phyloP scores from a whole-genome alignment of 2,888 invertebrate species.

The Synergus laeviventris region DNA sequence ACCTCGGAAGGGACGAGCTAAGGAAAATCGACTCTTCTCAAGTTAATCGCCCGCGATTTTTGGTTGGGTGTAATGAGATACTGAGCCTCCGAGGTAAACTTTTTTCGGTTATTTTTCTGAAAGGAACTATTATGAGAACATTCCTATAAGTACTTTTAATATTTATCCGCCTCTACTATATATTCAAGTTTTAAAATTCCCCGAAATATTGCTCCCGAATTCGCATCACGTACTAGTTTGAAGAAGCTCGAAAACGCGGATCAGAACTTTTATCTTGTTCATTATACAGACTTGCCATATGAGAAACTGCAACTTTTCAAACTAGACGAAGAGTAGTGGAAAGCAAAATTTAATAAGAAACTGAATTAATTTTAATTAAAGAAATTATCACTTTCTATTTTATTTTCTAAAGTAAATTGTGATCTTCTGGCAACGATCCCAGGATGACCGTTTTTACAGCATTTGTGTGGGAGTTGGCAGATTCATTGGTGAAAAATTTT shows the following conservation, averaged over 20 bases:
- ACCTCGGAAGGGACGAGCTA: conserved; percentile 56
- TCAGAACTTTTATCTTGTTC: conserved; percentile 10
- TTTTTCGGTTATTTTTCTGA: conserved; percentile 13
- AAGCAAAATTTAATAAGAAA: background rate
- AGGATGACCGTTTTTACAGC: background rate
- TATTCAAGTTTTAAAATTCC: background rate
- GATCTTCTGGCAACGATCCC: background rate
- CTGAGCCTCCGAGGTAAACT: conserved; percentile 30
- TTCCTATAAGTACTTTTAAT: background rate
- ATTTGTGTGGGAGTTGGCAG: background rate
- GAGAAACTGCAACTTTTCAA: conserved; percentile 1
- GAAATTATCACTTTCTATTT: background rate
- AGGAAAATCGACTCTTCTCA: conserved; percentile 52
- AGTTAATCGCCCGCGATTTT: conserved; percentile 40
- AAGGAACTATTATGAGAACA: background rate
- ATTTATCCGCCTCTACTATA: background rate
- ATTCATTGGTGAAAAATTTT: background rate
- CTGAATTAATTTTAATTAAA: background rate
- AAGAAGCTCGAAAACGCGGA: conserved; percentile 11
- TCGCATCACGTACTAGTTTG: conserved; percentile 19
- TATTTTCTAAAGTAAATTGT: background rate
- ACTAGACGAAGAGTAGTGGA: background rate
- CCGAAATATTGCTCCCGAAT: background rate
- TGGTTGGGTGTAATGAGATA: conserved; percentile 35
- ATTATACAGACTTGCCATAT: conserved; percentile 3